Base-by-base conservation (phyloP, 2,888 invertebrate genomes). In the Aricia artaxerxes region DNA sequence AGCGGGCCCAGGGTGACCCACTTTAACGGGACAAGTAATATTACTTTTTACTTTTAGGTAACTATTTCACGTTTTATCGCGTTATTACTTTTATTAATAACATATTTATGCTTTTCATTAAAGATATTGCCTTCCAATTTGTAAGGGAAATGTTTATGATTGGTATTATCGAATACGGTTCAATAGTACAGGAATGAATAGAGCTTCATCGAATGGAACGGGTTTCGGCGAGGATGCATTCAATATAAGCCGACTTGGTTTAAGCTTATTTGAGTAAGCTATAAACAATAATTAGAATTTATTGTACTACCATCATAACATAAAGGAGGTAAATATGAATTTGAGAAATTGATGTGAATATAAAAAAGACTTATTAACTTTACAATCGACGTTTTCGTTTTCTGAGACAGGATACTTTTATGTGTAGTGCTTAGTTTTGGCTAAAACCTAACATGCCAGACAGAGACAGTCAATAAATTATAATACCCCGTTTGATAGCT, bases 41-140 rank as follows among this genome's bases (percentile, higher is more conserved):
- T 94, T 94, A 94, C 94, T 94, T 94, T 94, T 93, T 94, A 94
- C 94, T 94, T 94, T 94, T 94, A 93, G 94, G 94, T 94, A 94
- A 94, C 94, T 94, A 94, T 94, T 94, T 93, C 92, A 93, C 90
- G 91, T 94, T 94, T 82, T 93, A 93, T 92, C 90, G 90, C 88
- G 89, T 92, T 93, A 83, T 76, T 79, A 79, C 77, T 76, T 79
- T 79, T 79, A 77, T 79, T 77, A 90, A 92, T 92, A 92, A 92
- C 89, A 91, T 90, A 88, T 57, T 76, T 76, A 76, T 76, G 76
- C 31, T 53, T 49, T 53, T 76, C 75, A 24, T 44, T 44, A 75
- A 75, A 49, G 44, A 44, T 49, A 75, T 75, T 75, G 44, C 44
- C 75, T 49, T 75, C 31, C 49, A 49, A 75, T 69, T 69, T 69